These are phyloP conservation scores for Artibeus lituratus DNA, from an alignment of 2,797 vertebrate genomes.

Conservation along the genomic window DNA sequence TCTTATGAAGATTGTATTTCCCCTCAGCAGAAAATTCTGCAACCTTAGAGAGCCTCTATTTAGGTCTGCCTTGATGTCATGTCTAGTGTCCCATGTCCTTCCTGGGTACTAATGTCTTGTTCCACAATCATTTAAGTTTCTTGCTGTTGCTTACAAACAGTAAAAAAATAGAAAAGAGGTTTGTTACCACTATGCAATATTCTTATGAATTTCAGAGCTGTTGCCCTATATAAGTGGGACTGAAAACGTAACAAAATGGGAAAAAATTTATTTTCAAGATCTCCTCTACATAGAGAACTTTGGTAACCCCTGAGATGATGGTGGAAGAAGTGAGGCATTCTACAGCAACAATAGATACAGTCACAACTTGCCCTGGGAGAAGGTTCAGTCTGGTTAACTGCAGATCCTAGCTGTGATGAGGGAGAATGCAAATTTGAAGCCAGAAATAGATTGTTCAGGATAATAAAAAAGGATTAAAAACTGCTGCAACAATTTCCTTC, in stretches of 20 bases:
- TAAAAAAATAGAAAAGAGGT: not conserved
- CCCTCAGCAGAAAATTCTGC: not conserved
- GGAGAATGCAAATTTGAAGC: not conserved
- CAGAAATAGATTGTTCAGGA: not conserved
- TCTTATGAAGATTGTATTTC: not conserved
- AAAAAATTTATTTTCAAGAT: not conserved
- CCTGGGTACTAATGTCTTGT: not conserved
- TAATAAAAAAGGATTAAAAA: not conserved
- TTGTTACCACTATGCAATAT: not conserved
- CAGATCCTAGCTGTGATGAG: not conserved
- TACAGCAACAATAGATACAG: not conserved
- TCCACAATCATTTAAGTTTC: not conserved
- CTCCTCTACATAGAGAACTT: not conserved
- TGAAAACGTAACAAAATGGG: not conserved
- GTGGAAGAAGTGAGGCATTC: not conserved
- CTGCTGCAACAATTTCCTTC: not conserved
- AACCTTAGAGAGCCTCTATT: not conserved
- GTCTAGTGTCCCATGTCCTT: not conserved
- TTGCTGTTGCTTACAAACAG: not conserved
- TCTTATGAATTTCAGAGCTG: not conserved
- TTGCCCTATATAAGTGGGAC: not conserved
- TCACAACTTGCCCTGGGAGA: not conserved
- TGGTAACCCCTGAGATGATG: not conserved
- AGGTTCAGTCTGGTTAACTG: not conserved
- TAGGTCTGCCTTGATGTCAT: not conserved